phyloP scores from a whole-genome alignment of 1,140 invertebrate genomes.

The Thaumatotibia leucotreta region DNA sequence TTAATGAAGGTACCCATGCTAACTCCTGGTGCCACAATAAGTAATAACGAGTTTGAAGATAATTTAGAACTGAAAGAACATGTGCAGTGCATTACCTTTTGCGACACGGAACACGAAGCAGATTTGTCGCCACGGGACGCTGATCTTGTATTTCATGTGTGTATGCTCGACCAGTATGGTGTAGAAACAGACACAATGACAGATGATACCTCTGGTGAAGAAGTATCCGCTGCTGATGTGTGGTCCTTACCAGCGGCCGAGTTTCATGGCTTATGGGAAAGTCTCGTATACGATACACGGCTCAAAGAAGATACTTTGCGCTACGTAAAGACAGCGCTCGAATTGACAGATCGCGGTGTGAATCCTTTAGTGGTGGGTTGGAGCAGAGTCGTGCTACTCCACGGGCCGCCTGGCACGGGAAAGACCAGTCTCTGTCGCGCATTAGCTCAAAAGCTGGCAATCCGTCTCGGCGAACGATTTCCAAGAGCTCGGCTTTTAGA shows the following conservation, averaged over 20 bases:
- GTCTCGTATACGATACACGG: conserved; percentile 89
- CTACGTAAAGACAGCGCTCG: conserved; percentile 90
- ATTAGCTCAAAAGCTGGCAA: conserved; percentile 94
- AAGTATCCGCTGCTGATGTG: conserved; percentile 85
- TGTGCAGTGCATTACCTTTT: conserved; percentile 52
- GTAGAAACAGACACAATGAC: conserved; percentile 53
- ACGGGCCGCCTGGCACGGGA: conserved; percentile 94
- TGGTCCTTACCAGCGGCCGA: conserved; percentile 88
- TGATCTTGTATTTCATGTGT: conserved; percentile 55
- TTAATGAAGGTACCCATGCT: conserved; percentile 50
- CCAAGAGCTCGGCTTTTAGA: conserved; percentile 90
- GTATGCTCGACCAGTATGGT: conserved; percentile 48
- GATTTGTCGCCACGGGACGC: conserved; percentile 37
- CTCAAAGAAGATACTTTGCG: conserved; percentile 92
- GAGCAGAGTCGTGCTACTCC: conserved; percentile 94
- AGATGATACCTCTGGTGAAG: conserved; percentile 78
- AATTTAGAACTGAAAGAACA: conserved; percentile 44
- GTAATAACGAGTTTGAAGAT: conserved; percentile 43
- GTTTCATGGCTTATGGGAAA: conserved; percentile 94
- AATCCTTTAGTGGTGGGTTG: conserved; percentile 91
- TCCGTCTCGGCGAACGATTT: conserved; percentile 85
- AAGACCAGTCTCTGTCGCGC: conserved; percentile 98
- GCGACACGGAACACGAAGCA: conserved; percentile 51
- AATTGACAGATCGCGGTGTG: conserved; percentile 89
- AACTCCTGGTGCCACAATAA: conserved; percentile 47